Evolutionary conservation across 2,113 vertebrate genomes (phyloP).

Genomic region (Prunella himalayana): DNA sequence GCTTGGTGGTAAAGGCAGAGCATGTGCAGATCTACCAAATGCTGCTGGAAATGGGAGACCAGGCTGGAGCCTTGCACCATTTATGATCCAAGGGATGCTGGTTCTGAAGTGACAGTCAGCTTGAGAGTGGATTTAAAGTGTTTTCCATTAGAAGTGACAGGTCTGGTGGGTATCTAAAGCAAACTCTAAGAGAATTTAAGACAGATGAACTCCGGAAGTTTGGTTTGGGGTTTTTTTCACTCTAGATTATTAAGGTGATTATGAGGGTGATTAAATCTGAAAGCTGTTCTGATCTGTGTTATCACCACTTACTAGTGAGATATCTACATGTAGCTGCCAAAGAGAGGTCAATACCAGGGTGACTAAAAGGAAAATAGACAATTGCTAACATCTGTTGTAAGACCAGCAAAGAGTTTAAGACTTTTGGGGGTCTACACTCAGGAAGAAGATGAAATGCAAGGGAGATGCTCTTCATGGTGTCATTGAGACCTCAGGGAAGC

Average conservation of each 20-base stretch:
- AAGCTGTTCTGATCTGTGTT: background rate
- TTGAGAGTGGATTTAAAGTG: background rate
- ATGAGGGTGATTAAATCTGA: background rate
- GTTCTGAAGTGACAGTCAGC: background rate
- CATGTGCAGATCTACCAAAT: background rate
- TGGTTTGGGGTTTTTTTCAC: background rate
- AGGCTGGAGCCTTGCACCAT: background rate
- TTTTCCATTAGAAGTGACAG: background rate
- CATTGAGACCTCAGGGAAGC: background rate
- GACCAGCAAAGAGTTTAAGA: background rate
- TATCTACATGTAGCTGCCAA: background rate
- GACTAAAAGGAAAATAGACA: background rate
- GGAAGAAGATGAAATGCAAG: background rate
- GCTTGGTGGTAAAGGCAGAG: background rate
- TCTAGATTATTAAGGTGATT: accelerated
- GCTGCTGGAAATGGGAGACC: background rate
- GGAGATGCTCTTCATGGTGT: background rate
- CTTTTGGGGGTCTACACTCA: background rate
- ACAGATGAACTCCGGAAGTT: background rate
- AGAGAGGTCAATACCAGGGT: background rate
- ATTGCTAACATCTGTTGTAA: background rate
- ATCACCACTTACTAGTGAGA: background rate
- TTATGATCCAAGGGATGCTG: background rate
- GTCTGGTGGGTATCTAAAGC: background rate
- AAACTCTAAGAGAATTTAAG: background rate